Percentiles rank a stretch among this genome's conserved stretches.
These are phyloP conservation scores for Cerceris rybyensis DNA, from an alignment of 2,888 invertebrate species.

Conservation along the genomic window DNA sequence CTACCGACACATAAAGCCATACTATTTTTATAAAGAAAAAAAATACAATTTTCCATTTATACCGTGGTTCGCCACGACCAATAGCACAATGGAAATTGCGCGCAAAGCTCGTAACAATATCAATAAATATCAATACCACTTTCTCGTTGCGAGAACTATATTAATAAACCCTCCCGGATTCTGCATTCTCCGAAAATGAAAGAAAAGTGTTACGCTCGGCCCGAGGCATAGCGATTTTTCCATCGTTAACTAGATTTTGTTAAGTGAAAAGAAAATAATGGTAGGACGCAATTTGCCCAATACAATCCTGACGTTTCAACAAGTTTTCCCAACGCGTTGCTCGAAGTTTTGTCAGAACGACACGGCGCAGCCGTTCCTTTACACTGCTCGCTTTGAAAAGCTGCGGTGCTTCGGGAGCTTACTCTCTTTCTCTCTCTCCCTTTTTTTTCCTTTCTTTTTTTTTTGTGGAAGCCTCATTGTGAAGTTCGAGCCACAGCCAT, in stretches of 20 bases:
- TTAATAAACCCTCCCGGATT: no score
- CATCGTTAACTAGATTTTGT: neutral
- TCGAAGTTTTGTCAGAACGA: slow-evolving; percentile 3
- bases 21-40: no score
- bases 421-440: slow-evolving; percentile 7
- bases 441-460: slow-evolving; percentile 5
- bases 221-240: neutral
- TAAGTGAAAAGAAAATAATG: neutral
- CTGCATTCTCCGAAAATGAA: neutral
- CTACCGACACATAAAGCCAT: no score
- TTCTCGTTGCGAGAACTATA: no score
- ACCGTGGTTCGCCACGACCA: no score
- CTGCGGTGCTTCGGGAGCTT: slow-evolving; percentile 13
- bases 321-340: slow-evolving; percentile 7
- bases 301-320: neutral
- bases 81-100: no score
- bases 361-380: neutral
- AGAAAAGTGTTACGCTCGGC: neutral
- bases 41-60: no score
- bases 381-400: neutral
- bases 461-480: slow-evolving; percentile 31
- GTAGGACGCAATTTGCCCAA: neutral
- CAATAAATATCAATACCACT: no score
- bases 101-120: no score
- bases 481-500: slow-evolving; percentile 41